Evolutionary conservation across 2,888 invertebrate species (phyloP), one percentile per base, ranked within the genome.

Genomic region (Apodemia mormo): DNA sequence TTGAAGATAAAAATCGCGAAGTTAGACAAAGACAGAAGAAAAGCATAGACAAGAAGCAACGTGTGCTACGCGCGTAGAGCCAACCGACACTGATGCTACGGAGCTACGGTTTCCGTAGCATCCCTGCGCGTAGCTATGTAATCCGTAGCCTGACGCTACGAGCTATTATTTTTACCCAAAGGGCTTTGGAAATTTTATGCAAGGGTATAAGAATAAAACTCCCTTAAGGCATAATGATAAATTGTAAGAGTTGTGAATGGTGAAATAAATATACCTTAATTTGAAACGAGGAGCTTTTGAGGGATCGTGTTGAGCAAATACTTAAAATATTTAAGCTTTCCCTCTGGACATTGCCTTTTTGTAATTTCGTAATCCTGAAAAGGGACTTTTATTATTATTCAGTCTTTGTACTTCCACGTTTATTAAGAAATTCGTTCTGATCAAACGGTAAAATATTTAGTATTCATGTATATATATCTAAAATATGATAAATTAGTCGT

Each of bases 11-110:
- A 77, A 79, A 76, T 78, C 76, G 76, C 78, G 78, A 78, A 76
- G 71, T 76, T 79, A 76, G 77, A 76, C 75, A 78, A 76, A 77
- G 77, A 76, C 70, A 74, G 75, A 73, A 76, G 75, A 78, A 74
- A 75, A 76, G 70, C 71, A 70, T 67, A 74, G 68, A 65, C 54
- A 54, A 69, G 65, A 69, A 65, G 71, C 78, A 72, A 78, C 77
- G 76, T 76, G 76, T 75, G 72, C 72, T 70, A 72, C 71, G 76
- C 74, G 68, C 73, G 76, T 75, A 69, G 74, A 75, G 73, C 74
- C 72, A 72, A 78, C 74, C 75, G 73, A 75, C 68, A 80, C 78
- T 79, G 80, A 65, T 68, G 79, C 72, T 74, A 75, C 74, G 72
- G 70, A 69, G 76, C 75, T 79, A 80, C 80, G 79, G 66, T 65